Conservation (phyloP, 2,797 vertebrate species). For the Sarcophilus harrisii region DNA sequence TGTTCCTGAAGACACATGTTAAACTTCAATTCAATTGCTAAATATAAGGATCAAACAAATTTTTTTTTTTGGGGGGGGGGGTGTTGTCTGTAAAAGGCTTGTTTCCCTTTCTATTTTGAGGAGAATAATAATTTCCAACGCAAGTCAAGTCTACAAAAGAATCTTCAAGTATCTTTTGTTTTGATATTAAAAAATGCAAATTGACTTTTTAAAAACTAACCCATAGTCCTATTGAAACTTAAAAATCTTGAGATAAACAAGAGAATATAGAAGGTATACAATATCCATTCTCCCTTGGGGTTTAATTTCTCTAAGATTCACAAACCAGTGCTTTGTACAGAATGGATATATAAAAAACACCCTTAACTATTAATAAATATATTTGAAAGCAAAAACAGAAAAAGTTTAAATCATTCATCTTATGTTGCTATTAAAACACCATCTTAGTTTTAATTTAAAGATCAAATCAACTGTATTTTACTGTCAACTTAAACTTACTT, state of each 20-base stretch:
- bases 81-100: slow-evolving; percentile 32
- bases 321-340: not conserved
- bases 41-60: not conserved
- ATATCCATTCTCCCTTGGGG: not conserved
- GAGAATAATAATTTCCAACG: not conserved
- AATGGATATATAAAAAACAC: not conserved
- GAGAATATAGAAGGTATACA: not conserved
- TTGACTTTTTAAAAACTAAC: slow-evolving; percentile 15
- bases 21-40: not conserved
- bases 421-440: slow-evolving; percentile 22
- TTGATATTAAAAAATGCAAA: slow-evolving; percentile 23
- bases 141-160: not conserved
- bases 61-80: not conserved
- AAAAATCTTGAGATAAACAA: not conserved
- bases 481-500: slow-evolving; percentile 16
- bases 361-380: slow-evolving; percentile 24
- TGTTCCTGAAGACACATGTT: not conserved
- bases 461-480: slow-evolving; percentile 36
- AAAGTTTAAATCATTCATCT: not conserved
- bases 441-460: slow-evolving; percentile 28
- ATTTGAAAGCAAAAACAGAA: not conserved
- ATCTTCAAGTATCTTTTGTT: slow-evolving; percentile 12
- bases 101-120: slow-evolving; percentile 26
- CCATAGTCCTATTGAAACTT: not conserved
- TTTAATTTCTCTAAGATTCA: not conserved